These are phyloP conservation scores for Acanthurus leucopareius DNA, from an alignment of 2,797 vertebrate species.

Conservation along the genomic window DNA sequence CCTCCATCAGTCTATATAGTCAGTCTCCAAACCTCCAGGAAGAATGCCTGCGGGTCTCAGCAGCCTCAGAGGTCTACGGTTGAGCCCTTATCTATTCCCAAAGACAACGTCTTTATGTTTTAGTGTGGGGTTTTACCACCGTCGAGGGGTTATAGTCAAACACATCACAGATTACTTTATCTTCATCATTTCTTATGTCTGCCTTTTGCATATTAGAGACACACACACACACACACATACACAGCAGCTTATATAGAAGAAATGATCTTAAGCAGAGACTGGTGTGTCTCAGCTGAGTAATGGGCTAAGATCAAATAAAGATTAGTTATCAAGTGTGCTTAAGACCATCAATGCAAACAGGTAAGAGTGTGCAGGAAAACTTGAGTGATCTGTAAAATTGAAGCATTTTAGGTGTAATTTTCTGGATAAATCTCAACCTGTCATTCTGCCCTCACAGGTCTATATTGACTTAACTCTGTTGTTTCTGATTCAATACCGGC, in stretches of 20 bases:
- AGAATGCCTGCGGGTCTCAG: conserved; percentile 51
- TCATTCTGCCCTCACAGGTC: conserved; percentile 14
- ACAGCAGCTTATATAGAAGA: background rate
- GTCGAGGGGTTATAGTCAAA: conserved; percentile 50
- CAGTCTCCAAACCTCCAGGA: conserved; percentile 56
- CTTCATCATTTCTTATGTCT: conserved; percentile 37
- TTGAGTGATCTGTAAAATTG: conserved; percentile 1
- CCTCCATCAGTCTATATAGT: conserved; percentile 53
- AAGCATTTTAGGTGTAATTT: background rate
- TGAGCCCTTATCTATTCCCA: conserved; percentile 57
- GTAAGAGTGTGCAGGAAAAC: background rate
- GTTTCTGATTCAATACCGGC: conserved; percentile 28
- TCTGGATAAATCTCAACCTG: conserved; percentile 14
- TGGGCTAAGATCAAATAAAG: conserved; percentile 22
- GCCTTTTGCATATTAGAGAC: conserved; percentile 7
- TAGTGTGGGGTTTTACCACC: conserved; percentile 39
- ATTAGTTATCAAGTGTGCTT: conserved; percentile 10
- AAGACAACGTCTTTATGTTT: conserved; percentile 52
- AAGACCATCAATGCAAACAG: conserved; percentile 6
- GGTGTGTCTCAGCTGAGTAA: conserved; percentile 32
- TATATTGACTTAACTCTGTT: conserved; percentile 32
- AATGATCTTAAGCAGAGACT: conserved; percentile 14
- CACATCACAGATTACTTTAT: conserved; percentile 44
- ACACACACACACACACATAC: background rate
- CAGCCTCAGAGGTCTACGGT: conserved; percentile 45